Evolutionary conservation across 2,113 vertebrate genomes (phyloP).

Genomic region (Anolis sagrei): DNA sequence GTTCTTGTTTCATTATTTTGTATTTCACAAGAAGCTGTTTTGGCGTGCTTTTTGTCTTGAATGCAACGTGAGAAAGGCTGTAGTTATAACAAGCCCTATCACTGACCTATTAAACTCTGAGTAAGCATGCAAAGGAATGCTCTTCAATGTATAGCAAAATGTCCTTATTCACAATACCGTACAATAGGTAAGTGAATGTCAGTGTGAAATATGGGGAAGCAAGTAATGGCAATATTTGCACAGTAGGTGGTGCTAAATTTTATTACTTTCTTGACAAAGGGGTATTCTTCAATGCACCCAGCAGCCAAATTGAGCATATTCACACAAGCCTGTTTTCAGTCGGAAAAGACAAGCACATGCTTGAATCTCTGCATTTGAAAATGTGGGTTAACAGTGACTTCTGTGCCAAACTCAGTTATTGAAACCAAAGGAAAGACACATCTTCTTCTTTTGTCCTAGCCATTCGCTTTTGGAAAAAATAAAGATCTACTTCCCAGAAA

Average conservation of each 20-base stretch:
- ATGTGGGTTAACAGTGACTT: not conserved
- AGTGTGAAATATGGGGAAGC: not conserved
- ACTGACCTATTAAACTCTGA: not conserved
- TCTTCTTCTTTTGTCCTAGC: no score
- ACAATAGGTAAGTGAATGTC: not conserved
- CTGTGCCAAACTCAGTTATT: not conserved
- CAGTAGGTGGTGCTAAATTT: constrained; percentile 22
- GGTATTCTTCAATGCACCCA: not conserved
- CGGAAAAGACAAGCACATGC: not conserved
- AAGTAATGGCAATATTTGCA: constrained; percentile 31
- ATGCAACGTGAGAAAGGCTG: not conserved
- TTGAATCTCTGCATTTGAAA: not conserved
- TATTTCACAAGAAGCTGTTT: not conserved
- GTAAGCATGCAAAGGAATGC: not conserved
- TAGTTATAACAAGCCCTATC: not conserved
- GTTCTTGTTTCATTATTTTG: not conserved
- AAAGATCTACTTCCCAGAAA: not conserved
- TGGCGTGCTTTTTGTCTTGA: not conserved
- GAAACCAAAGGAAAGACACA: not conserved
- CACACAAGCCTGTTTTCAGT: not conserved
- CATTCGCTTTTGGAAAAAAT: not conserved
- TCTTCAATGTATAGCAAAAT: not conserved
- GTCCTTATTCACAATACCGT: no score
- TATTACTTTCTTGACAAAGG: constrained; percentile 9
- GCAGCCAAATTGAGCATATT: not conserved